These are phyloP conservation scores for Azemiops feae DNA, from an alignment of 2,113 vertebrate species.

Conservation along the genomic window DNA sequence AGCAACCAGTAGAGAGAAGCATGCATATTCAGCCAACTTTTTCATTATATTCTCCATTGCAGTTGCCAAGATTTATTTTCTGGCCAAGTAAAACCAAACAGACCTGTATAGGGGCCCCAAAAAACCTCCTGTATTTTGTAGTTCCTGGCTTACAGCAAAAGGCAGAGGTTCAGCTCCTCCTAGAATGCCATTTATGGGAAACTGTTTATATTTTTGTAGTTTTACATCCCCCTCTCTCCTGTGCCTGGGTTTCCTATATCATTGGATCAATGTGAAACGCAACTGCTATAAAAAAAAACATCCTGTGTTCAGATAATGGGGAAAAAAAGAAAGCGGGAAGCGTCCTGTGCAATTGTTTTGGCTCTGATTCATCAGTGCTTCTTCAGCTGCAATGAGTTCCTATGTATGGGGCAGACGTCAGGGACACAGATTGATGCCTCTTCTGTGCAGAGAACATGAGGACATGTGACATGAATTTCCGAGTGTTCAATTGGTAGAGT, in stretches of 20 bases:
- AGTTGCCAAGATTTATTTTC: neutral
- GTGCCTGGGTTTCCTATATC: neutral
- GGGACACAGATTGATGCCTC: neutral
- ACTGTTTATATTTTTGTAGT: neutral
- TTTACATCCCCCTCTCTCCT: neutral
- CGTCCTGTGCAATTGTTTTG: neutral
- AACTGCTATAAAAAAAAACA: neutral
- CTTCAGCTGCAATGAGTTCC: neutral
- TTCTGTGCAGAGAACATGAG: neutral
- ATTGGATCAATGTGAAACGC: neutral
- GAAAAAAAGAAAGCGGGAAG: neutral
- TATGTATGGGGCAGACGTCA: neutral
- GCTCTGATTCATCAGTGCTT: neutral
- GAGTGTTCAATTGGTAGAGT: constrained; percentile 31
- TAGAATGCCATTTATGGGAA: neutral
- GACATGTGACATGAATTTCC: neutral
- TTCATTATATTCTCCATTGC: neutral
- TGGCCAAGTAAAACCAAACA: neutral
- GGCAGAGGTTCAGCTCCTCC: neutral
- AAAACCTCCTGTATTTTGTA: neutral
- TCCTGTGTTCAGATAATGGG: neutral
- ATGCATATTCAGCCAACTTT: neutral
- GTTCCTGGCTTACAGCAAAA: neutral
- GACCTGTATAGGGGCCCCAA: too few relatives aligned
- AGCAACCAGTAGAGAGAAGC: neutral